These are phyloP conservation scores for Acleris sparsana DNA, from an alignment of 2,888 invertebrate species.

Conservation along the genomic window DNA sequence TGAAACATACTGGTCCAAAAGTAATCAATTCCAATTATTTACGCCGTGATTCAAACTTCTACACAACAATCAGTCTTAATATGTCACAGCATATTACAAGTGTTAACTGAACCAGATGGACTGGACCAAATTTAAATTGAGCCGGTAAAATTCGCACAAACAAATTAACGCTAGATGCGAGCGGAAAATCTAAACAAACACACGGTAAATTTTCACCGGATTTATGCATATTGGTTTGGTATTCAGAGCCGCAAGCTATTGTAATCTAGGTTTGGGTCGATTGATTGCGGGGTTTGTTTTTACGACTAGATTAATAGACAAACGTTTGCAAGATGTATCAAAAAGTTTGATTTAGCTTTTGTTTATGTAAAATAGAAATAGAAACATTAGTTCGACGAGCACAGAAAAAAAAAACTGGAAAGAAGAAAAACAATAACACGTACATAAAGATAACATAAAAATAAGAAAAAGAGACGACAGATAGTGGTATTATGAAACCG, in stretches of 20 bases:
- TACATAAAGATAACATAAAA: too few relatives aligned
- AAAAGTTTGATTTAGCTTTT: not conserved
- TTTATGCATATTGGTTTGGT: conserved; percentile 50
- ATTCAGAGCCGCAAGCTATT: conserved; percentile 33
- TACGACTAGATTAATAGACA: conserved; percentile 3
- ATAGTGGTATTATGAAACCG: too few relatives aligned
- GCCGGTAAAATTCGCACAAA: conserved; percentile 68
- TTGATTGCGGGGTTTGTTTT: conserved; percentile 36
- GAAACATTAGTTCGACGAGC: too few relatives aligned
- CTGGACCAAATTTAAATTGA: conserved; percentile 68
- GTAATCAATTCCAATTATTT: too few relatives aligned
- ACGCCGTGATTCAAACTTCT: too few relatives aligned
- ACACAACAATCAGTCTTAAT: too few relatives aligned
- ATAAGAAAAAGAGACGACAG: too few relatives aligned
- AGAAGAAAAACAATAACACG: too few relatives aligned
- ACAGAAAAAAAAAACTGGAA: too few relatives aligned
- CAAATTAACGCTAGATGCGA: conserved; percentile 73
- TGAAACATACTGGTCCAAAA: too few relatives aligned
- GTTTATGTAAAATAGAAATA: too few relatives aligned
- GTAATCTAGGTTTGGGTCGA: conserved; percentile 34
- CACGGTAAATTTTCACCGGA: conserved; percentile 55
- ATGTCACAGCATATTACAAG: too few relatives aligned
- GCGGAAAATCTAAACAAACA: conserved; percentile 73
- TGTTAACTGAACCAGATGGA: conserved; percentile 38
- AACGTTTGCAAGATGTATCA: not conserved